These are phyloP conservation scores for Drosophila yakuba DNA, from an alignment of 1,140 invertebrate species.

Conservation along the genomic window DNA sequence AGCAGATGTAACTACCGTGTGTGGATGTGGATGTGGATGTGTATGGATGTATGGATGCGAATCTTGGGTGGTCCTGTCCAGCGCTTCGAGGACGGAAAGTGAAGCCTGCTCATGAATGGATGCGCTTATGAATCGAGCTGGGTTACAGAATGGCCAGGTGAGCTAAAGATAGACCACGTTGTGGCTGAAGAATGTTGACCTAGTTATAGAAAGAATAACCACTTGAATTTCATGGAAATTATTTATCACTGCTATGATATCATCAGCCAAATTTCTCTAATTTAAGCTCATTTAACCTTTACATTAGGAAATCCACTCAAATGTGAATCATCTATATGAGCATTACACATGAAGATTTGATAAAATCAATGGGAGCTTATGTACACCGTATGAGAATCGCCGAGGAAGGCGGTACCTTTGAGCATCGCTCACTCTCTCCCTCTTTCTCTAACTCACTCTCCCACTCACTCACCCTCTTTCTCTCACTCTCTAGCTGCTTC, in stretches of 20 bases:
- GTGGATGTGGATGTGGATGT: neutral
- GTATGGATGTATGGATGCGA: neutral
- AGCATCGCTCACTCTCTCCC: neutral
- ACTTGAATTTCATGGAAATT: neutral
- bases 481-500: neutral
- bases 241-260: conserved; percentile 14
- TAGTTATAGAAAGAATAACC: neutral
- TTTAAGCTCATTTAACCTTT: conserved; percentile 21
- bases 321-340: conserved; percentile 9
- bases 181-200: conserved; percentile 1
- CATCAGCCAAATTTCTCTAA: conserved; percentile 17
- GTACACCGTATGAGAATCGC: conserved; percentile 10
- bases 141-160: neutral
- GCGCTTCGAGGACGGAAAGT: conserved; percentile 2
- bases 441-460: neutral
- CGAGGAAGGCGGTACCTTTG: conserved; percentile 8
- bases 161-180: neutral
- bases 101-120: conserved; percentile 31
- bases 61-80: conserved; percentile 38
- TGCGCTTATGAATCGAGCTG: conserved; percentile 28
- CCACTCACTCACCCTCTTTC: too few relatives aligned
- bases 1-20: conserved; percentile 30
- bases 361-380: conserved; percentile 1
- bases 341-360: conserved; percentile 18
- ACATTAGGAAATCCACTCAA: conserved; percentile 31